Evolutionary conservation across 2,888 invertebrate species (phyloP), one percentile per base, ranked within the genome.

Genomic region (Notocelia uddmanniana): DNA sequence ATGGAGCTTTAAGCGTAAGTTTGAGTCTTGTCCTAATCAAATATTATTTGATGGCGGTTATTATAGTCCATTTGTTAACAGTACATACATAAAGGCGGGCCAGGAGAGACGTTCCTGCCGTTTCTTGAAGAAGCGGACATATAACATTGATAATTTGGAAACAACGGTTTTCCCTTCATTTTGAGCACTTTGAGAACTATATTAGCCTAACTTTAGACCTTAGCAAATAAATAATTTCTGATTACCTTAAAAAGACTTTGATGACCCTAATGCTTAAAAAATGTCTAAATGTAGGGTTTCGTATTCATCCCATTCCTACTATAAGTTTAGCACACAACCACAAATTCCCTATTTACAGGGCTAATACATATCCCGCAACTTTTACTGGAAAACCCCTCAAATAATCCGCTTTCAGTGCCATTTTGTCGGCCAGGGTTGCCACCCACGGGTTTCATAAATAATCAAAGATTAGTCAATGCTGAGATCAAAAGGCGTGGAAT

Each of bases 401-500:
- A 54, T 71, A 71, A 71, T 71, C 71, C 66, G 58, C 71, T 60
- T 71, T 59, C 70, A 59, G 59, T 59, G 60, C 60, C 66, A 71
- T 66, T 67, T 5, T 54, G 57, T 52, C 26, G 55, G 11, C 63
- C 3, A 60, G 72, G 63, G 57, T 23, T 48, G 68, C 68, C 70
- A 67, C 68, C 74, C 72, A 74, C 71, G 50, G 57, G 15, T 31
- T 72, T 64, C 68, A 68, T 72, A 74, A 74, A 74, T 71, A 71
- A 74, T 72, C 68, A 68, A 70, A 72, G 70, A 71, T 71, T 62
- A 73, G 73, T 69, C 63, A 74, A 71, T 66, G 66, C 72, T 57
- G 6, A 69, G 74, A 74, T 74, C 74, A 73, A 74, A 74, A 72
- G 68, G 50, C 59, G 59, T 58, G 69, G 57, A 70, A 58, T 58